Evolutionary conservation across 37 sponge, comb jelly and placozoan genomes (phyloP).

Genomic region (Bolinopsis microptera): DNA sequence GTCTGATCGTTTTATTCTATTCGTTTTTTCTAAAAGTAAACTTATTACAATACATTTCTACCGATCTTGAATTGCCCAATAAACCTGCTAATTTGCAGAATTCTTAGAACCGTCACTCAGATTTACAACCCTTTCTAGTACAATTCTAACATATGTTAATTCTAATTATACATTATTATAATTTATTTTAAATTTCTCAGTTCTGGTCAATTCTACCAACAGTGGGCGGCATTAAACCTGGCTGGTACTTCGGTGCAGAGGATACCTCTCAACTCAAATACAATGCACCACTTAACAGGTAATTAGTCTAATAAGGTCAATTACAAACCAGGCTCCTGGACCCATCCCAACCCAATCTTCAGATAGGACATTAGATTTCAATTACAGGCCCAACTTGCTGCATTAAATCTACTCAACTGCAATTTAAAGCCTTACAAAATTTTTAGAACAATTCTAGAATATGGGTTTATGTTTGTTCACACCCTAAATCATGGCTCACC

Average conservation of each 20-base stretch:
- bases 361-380: neutral
- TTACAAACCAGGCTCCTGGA: neutral
- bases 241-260: neutral
- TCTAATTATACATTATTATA: neutral
- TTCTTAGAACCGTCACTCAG: too few species aligned
- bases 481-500: neutral
- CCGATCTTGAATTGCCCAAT: too few species aligned
- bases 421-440: neutral
- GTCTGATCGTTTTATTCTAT: too few species aligned
- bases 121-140: too few species aligned
- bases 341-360: neutral
- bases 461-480: neutral
- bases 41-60: too few species aligned
- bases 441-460: neutral
- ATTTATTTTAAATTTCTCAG: neutral
- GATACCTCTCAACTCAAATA: neutral
- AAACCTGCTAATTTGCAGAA: too few species aligned
- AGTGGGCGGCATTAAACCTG: neutral
- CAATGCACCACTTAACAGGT: slow-evolving; percentile 44
- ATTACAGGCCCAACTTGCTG: neutral
- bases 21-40: too few species aligned
- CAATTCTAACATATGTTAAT: too few species aligned
- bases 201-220: neutral
- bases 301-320: neutral
- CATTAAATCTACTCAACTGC: neutral